Evolutionary conservation across 2,113 vertebrate genomes (phyloP).

Genomic region (Rhodinocichla rosea): DNA sequence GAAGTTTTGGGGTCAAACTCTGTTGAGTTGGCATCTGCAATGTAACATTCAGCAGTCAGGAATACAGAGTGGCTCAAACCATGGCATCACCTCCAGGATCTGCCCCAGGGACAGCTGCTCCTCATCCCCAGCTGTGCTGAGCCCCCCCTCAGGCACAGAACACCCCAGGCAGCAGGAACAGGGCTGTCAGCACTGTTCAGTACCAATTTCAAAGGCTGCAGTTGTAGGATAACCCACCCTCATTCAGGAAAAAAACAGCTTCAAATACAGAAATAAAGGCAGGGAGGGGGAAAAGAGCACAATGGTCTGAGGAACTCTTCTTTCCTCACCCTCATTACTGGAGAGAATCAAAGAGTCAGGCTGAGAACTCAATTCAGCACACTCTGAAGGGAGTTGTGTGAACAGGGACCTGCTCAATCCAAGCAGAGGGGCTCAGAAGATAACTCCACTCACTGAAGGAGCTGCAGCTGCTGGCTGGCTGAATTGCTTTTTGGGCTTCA

Average conservation of each 20-base stretch:
- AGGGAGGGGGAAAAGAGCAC: not conserved
- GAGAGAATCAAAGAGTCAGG: not conserved
- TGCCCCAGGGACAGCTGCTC: not conserved
- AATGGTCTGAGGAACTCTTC: not conserved
- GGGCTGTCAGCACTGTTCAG: not conserved
- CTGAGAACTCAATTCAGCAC: not conserved
- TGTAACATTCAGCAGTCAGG: not conserved
- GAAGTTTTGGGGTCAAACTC: slow-evolving; percentile 90
- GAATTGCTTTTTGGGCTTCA: not conserved
- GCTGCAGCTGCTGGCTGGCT: not conserved
- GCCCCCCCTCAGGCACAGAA: not conserved
- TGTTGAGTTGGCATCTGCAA: slow-evolving; percentile 93
- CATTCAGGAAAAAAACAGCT: not conserved
- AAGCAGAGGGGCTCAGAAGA: not conserved
- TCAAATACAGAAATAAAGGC: not conserved
- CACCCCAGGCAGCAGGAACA: not conserved
- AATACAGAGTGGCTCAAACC: not conserved
- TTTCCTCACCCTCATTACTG: not conserved
- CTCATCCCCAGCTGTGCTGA: not conserved
- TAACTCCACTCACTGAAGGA: not conserved
- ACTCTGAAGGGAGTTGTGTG: not conserved
- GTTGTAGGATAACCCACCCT: not conserved
- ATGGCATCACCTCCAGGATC: rapidly evolving
- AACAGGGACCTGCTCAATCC: not conserved
- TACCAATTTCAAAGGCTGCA: not conserved